Evolutionary conservation across 2,797 vertebrate genomes (phyloP), one percentile per base, ranked within the genome.

Genomic region (Sebastes itinus): DNA sequence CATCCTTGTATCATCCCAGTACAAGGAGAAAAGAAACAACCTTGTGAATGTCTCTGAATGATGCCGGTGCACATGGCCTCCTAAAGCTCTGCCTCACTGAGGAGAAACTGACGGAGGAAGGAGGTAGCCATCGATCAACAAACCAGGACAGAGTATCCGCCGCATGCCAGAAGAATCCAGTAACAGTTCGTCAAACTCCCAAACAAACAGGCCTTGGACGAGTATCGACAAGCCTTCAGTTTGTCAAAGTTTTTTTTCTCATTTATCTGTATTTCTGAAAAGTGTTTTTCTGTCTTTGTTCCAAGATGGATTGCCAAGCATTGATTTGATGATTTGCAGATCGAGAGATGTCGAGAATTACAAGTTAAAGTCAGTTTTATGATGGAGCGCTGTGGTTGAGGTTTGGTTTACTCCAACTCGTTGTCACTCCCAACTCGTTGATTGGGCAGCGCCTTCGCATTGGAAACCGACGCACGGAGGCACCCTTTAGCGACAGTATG

Each of bases 361-460:
- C 49, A 7, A 32, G 32, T 56, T 9, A 2, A 38, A 54, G 3
- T 18, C 42, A 46, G 16, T 18, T 46, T 46, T 46, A 46, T 46
- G 16, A 46, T 46, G 42, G 42, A 46, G 42, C 42, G 3, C 42
- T 46, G 42, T 46, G 0, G 42, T 18, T 46, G 42, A 46, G 42
- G 42, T 46, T 46, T 46, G 42, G 16, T 46, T 46, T 46, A 18
- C 16, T 46, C 42, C 3, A 46, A 46, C 16, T 46, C 42, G 14
- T 16, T 42, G 38, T 42, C 38, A 42, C 38, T 42, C 38, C 38
- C 38, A 42, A 42, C 38, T 42, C 38, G 0, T 42, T 0, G 38
- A 42, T 0, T 42, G 0, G 38, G 14, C 14, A 16, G 14, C 6
- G 14, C 14, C 38, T 42, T 7, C 6, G 1, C 38, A 42, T 42